Base-by-base conservation (phyloP, 2,113 vertebrate species). In the Calyptommatus sinebrachiatus region DNA sequence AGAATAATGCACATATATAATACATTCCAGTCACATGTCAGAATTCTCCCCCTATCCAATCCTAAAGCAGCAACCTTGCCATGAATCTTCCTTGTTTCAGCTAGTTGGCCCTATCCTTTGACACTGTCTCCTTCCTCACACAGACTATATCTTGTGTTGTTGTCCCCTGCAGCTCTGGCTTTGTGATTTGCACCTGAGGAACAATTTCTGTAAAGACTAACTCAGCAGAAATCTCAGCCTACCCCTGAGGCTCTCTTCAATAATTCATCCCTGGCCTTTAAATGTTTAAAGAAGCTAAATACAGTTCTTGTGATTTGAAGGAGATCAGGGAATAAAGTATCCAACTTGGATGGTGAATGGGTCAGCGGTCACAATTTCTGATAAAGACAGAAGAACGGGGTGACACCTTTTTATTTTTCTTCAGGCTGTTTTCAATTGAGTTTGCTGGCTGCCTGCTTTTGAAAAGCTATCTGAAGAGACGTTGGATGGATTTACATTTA, bases 221-320 rank as follows among this genome's bases (percentile, higher is more conserved):
- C 66, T 81, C 73, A 81, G 79, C 73, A 81, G 65, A 81, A 81
- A 76, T 62, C 79, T 21, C 66, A 75, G 28, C 53, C 35, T 48
- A 35, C 65, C 73, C 77, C 50, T 45, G 9, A 62, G 73, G 79
- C 28, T 21, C 45, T 70, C 8, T 21, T 81, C 53, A 81, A 81
- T 81, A 69, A 81, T 81, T 75, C 73, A 81, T 75, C 14, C 53
- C 35, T 76, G 53, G 65, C 73, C 53, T 76, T 81, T 81, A 69
- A 61, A 70, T 20, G 5, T 62, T 61, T 76, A 81, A 81, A 81
- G 73, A 81, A 57, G 65, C 53, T 81, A 76, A 81, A 81, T 62
- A 70, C 53, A 69, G 53, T 45, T 76, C 66, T 76, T 61, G 6
- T 70, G 66, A 70, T 70, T 66, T 69, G 31, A 41, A 41, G 35